phyloP scores from a whole-genome alignment of 2,888 invertebrate species.

The Trichogramma evanescens region DNA sequence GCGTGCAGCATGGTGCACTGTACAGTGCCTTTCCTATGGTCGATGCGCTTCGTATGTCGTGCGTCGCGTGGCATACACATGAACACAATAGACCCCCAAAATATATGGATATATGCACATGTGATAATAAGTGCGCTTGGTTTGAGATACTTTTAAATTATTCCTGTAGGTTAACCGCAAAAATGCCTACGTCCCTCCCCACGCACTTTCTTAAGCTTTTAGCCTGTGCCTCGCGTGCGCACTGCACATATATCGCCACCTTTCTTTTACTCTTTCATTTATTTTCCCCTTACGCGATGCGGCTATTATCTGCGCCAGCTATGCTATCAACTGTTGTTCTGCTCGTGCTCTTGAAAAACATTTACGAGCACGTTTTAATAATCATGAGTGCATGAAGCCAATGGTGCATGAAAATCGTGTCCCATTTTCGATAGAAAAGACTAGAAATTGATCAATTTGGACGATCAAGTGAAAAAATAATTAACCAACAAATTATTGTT shows the following conservation, averaged over 20 bases:
- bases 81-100: constrained; percentile 24
- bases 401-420: too few relatives aligned
- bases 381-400: too few relatives aligned
- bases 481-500: too few relatives aligned
- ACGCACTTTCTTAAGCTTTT: constrained; percentile 16
- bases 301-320: too few relatives aligned
- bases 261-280: constrained; percentile 1
- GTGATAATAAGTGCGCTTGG: constrained; percentile 21
- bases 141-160: constrained; percentile 41
- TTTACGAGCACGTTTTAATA: too few relatives aligned
- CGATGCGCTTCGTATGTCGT: background rate
- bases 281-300: constrained; percentile 3
- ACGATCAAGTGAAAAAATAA: too few relatives aligned
- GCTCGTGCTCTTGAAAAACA: too few relatives aligned
- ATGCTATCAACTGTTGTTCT: too few relatives aligned
- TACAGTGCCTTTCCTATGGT: background rate
- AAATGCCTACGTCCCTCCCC: constrained; percentile 35
- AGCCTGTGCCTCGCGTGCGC: constrained; percentile 14
- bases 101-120: constrained; percentile 24
- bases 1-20: background rate
- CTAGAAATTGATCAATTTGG: too few relatives aligned
- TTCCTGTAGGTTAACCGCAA: constrained; percentile 40
- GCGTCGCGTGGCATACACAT: constrained; percentile 22
- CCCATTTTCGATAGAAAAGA: too few relatives aligned
- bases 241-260: background rate